Evolutionary conservation across 2,797 vertebrate species (phyloP).

Genomic region (Macroramphosus scolopax): DNA sequence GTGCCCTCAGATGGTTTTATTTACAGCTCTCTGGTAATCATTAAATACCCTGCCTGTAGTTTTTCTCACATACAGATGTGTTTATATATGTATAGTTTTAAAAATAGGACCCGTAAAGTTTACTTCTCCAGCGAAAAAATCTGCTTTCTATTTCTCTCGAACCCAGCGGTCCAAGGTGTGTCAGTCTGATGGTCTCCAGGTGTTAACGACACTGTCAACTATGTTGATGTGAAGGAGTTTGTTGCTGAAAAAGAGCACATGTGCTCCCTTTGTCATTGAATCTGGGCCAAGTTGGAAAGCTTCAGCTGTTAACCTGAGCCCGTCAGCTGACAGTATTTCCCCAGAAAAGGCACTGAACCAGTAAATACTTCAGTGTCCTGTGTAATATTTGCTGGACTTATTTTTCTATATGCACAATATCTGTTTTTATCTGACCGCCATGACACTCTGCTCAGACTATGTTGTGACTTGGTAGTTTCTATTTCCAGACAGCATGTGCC

Average conservation of each 20-base stretch:
- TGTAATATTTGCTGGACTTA: not conserved
- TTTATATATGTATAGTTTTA: too few relatives aligned
- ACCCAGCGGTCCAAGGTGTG: too few relatives aligned
- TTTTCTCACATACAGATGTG: too few relatives aligned
- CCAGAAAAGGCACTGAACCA: slow-evolving; percentile 17
- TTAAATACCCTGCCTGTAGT: slow-evolving; percentile 60
- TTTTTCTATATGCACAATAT: slow-evolving; percentile 6
- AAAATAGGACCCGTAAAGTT: too few relatives aligned
- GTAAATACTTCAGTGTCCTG: slow-evolving; percentile 12
- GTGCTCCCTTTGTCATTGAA: slow-evolving; percentile 5
- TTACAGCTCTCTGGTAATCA: slow-evolving; percentile 62
- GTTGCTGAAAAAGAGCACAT: slow-evolving; percentile 30
- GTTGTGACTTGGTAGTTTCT: slow-evolving; percentile 51
- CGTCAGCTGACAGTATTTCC: slow-evolving; percentile 25
- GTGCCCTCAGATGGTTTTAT: slow-evolving; percentile 53
- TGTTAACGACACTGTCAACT: too few relatives aligned
- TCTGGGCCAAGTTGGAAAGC: slow-evolving; percentile 12
- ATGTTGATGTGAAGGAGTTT: slow-evolving; percentile 8
- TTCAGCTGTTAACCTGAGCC: slow-evolving; percentile 38
- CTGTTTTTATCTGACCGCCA: slow-evolving; percentile 22
- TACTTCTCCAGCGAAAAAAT: too few relatives aligned
- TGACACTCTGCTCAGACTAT: slow-evolving; percentile 25
- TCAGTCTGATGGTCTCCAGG: too few relatives aligned
- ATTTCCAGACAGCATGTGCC: slow-evolving; percentile 56
- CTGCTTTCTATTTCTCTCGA: too few relatives aligned